Conservation (phyloP, 2,888 invertebrate genomes). For the Gryllus longicercus region DNA sequence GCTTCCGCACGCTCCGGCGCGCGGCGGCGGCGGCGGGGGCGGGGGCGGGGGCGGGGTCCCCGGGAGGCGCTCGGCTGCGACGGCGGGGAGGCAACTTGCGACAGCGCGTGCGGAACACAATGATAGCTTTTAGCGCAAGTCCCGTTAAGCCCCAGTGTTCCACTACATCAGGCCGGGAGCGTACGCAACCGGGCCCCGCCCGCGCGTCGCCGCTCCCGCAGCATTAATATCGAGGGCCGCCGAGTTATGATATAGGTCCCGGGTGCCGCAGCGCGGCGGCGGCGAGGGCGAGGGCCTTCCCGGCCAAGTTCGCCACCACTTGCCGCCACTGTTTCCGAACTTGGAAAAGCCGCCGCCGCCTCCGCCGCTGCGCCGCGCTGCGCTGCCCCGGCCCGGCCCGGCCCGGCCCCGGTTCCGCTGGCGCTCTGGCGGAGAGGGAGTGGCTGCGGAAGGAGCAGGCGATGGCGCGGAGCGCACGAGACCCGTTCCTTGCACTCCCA, state of each 20-base stretch:
- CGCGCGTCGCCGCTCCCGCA: neutral
- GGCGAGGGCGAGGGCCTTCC: neutral
- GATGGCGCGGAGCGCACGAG: too few relatives aligned
- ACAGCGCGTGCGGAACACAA: neutral
- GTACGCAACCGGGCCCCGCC: neutral
- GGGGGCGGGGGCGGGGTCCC: too few relatives aligned
- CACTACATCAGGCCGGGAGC: neutral
- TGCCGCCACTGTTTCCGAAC: neutral
- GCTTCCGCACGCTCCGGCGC: too few relatives aligned
- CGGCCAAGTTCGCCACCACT: neutral
- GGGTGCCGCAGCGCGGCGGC: neutral
- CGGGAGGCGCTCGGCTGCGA: too few relatives aligned
- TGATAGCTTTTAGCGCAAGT: conserved; percentile 1
- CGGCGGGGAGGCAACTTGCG: neutral
- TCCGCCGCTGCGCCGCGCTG: neutral
- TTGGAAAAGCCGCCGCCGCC: neutral
- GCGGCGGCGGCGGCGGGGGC: too few relatives aligned
- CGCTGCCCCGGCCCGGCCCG: neutral
- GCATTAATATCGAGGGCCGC: conserved; percentile 9
- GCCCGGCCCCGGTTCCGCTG: too few relatives aligned
- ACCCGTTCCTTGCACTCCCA: too few relatives aligned
- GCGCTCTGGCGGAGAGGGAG: too few relatives aligned
- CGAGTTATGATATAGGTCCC: conserved; percentile 8
- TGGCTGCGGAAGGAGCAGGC: too few relatives aligned
- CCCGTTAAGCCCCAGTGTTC: conserved; percentile 6